phyloP scores from a whole-genome alignment of 2,113 vertebrate species.

The Lutjanus erythropterus region DNA sequence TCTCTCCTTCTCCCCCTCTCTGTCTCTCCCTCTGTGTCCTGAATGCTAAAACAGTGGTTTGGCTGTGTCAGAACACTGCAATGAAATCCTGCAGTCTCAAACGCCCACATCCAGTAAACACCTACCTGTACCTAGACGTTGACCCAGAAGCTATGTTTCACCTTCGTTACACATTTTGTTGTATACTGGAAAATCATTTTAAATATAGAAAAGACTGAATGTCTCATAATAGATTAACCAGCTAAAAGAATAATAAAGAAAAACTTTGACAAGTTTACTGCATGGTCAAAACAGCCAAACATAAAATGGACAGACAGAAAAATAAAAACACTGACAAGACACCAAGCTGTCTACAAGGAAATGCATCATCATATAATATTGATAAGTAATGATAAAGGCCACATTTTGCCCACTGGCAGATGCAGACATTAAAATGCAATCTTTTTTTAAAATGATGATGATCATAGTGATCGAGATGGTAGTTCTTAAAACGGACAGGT shows the following conservation, averaged over 20 bases:
- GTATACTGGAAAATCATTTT: background rate
- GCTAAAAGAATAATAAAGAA: background rate
- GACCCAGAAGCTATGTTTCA: background rate
- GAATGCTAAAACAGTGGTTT: conserved; percentile 76
- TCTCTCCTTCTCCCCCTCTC: conserved; percentile 50
- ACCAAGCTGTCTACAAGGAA: background rate
- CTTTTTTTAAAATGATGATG: no score
- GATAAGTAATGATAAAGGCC: background rate
- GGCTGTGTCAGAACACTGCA: conserved; percentile 72
- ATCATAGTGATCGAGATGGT: no score
- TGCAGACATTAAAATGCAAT: no score
- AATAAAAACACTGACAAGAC: background rate
- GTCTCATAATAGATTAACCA: background rate
- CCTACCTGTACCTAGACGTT: conserved; percentile 26
- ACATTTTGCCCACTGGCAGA: no score
- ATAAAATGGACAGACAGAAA: background rate
- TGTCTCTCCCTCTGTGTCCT: conserved; percentile 67
- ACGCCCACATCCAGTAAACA: conserved; percentile 57
- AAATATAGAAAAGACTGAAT: background rate
- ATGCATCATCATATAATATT: background rate
- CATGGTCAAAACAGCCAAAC: background rate
- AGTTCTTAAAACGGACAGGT: no score
- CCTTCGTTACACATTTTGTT: background rate
- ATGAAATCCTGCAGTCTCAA: conserved; percentile 73
- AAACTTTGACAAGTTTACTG: background rate